Conservation (phyloP, 2,113 vertebrate species). For the Melanerpes formicivorus region DNA sequence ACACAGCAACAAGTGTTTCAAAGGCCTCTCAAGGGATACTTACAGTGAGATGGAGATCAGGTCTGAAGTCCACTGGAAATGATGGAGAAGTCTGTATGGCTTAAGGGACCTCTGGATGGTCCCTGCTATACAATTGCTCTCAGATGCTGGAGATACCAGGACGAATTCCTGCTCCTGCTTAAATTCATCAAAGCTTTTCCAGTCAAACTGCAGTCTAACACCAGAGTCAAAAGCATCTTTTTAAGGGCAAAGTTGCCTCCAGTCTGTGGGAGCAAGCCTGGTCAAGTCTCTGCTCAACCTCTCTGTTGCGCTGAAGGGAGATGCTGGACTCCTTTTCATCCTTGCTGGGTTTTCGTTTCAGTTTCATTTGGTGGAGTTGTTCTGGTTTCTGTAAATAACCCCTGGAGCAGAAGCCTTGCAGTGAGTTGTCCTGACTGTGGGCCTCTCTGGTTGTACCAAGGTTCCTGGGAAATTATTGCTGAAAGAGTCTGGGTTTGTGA, state of each 20-base stretch:
- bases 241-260: background rate
- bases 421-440: background rate
- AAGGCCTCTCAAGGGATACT: background rate
- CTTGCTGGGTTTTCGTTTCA: background rate
- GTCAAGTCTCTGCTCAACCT: background rate
- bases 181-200: background rate
- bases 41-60: background rate
- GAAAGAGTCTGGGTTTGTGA: background rate
- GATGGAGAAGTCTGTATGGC: background rate
- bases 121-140: background rate
- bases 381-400: slow-evolving; percentile 45
- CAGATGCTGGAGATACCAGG: background rate
- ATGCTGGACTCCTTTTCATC: background rate
- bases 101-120: background rate
- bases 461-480: background rate
- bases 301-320: background rate
- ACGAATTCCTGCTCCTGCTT: background rate
- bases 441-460: background rate
- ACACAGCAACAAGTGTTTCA: background rate
- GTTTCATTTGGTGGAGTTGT: slow-evolving; percentile 8
- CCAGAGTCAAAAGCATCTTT: background rate
- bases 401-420: background rate
- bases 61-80: background rate
- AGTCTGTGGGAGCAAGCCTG: background rate
- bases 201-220: background rate